These are phyloP conservation scores for Diarsia rubi DNA, from an alignment of 2,888 invertebrate species.

Conservation along the genomic window DNA sequence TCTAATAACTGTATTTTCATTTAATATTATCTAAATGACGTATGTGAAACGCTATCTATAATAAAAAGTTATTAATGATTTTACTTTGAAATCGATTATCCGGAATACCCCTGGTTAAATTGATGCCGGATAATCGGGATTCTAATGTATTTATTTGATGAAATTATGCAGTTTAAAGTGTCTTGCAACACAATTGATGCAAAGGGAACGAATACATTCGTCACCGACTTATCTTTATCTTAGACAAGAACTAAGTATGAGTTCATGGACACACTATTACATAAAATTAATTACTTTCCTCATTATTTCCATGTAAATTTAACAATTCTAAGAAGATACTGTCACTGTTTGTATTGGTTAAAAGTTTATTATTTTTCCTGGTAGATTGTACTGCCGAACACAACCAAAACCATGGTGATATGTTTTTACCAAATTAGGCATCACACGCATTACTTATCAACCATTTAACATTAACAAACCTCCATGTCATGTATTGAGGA, in stretches of 20 bases:
- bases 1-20: too few relatives aligned
- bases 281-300: slow-evolving; percentile 35
- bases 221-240: not conserved
- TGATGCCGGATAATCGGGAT: too few relatives aligned
- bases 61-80: too few relatives aligned
- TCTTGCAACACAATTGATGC: not conserved
- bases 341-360: slow-evolving; percentile 19
- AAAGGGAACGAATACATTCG: not conserved
- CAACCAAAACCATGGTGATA: slow-evolving; percentile 1
- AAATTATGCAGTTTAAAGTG: not conserved
- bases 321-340: not conserved
- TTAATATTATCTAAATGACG: too few relatives aligned
- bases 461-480: not conserved
- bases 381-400: not conserved
- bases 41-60: too few relatives aligned
- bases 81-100: too few relatives aligned
- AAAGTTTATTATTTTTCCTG: slow-evolving; percentile 5
- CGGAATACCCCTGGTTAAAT: too few relatives aligned
- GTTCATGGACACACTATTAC: not conserved
- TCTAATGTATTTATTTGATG: too few relatives aligned
- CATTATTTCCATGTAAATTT: slow-evolving; percentile 18
- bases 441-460: not conserved
- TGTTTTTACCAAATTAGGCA: not conserved
- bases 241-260: slow-evolving; percentile 13
- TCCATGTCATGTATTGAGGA: not conserved